These are phyloP conservation scores for Zoanthus sansibaricus DNA, from an alignment of 92 coral and sea anemone species.

Conservation along the genomic window DNA sequence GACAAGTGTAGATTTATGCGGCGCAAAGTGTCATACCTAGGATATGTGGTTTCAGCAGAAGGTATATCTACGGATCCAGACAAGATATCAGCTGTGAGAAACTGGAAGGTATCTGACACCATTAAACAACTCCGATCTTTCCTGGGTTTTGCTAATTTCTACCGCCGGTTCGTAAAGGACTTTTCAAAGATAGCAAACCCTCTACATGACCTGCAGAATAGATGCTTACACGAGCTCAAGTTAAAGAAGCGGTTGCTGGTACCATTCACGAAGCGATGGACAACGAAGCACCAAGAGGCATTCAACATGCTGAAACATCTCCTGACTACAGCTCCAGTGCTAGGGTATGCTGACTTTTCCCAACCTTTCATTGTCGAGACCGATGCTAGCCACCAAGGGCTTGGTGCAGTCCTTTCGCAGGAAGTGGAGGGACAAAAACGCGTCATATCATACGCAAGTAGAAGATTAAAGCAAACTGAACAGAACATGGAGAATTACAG, in stretches of 20 bases:
- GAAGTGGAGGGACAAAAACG: too few species aligned
- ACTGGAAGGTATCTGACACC: slow-evolving; percentile 62
- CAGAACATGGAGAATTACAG: too few species aligned
- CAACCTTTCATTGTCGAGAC: too few species aligned
- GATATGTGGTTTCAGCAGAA: slow-evolving; percentile 64
- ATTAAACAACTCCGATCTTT: slow-evolving; percentile 62
- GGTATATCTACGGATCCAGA: slow-evolving; percentile 68
- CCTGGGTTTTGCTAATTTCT: slow-evolving; percentile 63
- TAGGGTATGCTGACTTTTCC: too few species aligned
- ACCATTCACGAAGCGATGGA: too few species aligned
- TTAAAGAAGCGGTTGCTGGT: background rate
- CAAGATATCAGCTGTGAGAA: slow-evolving; percentile 53
- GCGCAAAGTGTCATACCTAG: slow-evolving; percentile 58
- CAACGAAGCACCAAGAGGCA: too few species aligned
- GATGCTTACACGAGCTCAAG: slow-evolving; percentile 48
- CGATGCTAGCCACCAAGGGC: too few species aligned
- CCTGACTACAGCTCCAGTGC: too few species aligned
- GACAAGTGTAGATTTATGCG: slow-evolving; percentile 60
- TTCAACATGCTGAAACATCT: too few species aligned
- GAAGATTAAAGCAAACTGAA: too few species aligned
- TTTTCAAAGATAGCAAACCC: slow-evolving; percentile 69
- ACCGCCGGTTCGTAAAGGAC: slow-evolving; percentile 61
- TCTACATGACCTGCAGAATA: slow-evolving; percentile 61
- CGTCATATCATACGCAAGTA: too few species aligned
- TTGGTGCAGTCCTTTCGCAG: too few species aligned